phyloP scores from a whole-genome alignment of 2,888 invertebrate genomes.

The Melanophora roralis region DNA sequence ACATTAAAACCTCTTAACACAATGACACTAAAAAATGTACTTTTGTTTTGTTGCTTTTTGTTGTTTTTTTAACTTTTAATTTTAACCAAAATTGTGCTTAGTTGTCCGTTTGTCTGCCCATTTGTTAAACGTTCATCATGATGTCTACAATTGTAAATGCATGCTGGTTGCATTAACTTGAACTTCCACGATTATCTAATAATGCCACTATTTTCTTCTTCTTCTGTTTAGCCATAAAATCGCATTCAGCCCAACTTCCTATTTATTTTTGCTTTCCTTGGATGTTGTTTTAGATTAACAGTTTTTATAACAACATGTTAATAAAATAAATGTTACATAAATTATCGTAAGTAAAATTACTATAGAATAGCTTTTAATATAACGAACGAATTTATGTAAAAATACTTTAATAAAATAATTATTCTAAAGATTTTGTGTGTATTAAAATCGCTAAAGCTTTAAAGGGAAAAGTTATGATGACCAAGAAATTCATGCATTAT shows the following conservation, averaged over 20 bases:
- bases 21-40: conserved; percentile 51
- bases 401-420: too few relatives aligned
- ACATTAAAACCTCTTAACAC: conserved; percentile 51
- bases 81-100: conserved; percentile 15
- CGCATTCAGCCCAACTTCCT: conserved; percentile 39
- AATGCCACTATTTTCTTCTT: neutral
- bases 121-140: neutral
- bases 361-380: neutral
- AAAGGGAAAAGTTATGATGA: too few relatives aligned
- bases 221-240: conserved; percentile 21
- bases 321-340: conserved; percentile 50
- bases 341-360: conserved; percentile 56
- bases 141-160: conserved; percentile 18
- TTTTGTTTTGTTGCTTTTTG: neutral
- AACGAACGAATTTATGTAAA: too few relatives aligned
- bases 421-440: too few relatives aligned
- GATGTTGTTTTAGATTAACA: neutral
- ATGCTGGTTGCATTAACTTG: conserved; percentile 41
- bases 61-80: neutral
- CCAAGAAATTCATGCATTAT: too few relatives aligned
- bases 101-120: neutral
- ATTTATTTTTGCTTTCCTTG: conserved; percentile 13
- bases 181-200: conserved; percentile 62
- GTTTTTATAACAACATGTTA: too few relatives aligned
- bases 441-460: too few relatives aligned